Base-by-base conservation (phyloP, 1,140 invertebrate species). In the Penaeus vannamei region DNA sequence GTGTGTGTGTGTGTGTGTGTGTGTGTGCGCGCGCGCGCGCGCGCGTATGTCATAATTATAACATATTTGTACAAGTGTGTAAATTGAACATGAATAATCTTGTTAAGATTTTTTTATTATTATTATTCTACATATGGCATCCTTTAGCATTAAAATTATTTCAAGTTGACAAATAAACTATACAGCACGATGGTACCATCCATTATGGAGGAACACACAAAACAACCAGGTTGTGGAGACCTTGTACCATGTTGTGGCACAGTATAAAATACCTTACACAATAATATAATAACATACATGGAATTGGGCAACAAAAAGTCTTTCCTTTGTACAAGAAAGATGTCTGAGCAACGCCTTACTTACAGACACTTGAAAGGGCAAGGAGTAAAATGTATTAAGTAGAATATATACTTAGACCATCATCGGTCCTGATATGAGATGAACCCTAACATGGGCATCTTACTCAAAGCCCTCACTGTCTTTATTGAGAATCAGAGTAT, bases 61-160 rank as follows among this genome's bases (percentile, higher is more conserved):
- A 42, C 36, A 42, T 0, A 42, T 42, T 42, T 42, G 36, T 42
- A 42, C 8, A 42, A 42, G 8, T 42, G 36, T 29, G 69, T 20
- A 60, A 66, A 53, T 53, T 29, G 26, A 80, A n/a, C 61, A 42
- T 80, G 26, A 59, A 32, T 60, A 80, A 26, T 80, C 81, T 89
- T 84, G 87, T 89, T 89, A 89, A 89, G 87, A 89, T 89, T 89
- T 85, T 89, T 89, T 89, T 85, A 82, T 89, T 89, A 89, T 89
- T 89, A 89, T 89, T 89, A 89, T 77, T 89, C 87, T 89, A 89
- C 87, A 89, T 89, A 89, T 89, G 87, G 87, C 87, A 89, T 89
- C 87, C 82, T 89, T 89, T 89, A 89, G 87, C 87, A 89, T 89
- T 89, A 89, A 89, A 89, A 89, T 89, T 89, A 89, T 89, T 89